Base-by-base conservation (phyloP, 2,888 invertebrate species). In the Psococerastis gibbosa region DNA sequence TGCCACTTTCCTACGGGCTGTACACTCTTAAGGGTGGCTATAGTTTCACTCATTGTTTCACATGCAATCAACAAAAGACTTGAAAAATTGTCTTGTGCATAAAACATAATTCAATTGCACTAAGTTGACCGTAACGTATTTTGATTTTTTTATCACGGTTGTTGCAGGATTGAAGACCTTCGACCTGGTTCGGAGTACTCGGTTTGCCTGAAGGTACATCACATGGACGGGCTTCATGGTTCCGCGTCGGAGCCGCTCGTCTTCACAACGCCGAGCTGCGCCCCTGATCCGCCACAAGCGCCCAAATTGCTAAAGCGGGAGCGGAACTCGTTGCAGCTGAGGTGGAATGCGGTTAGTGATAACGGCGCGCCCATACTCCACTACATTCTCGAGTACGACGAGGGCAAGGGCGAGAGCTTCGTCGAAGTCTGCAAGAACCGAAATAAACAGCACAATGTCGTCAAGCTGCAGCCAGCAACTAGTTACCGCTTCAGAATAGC, bases 171-270 rank as follows among this genome's bases (percentile, higher is more conserved):
- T 49, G 77, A 82, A 59, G 85, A 88, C 62, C 66, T 89, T 54
- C 74, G 78, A 58, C 88, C 89, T 11, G 84, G 83, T n/a, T 79
- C 81, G 57, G 83, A 84, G 58, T 89, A 88, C 63, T 75, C 78
- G 47, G 78, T 88, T 52, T 78, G 82, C 55, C 66, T 82, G 50
- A 79, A 79, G 61, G 81, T 83, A 52, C 73, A 78, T 54, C 64
- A 80, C 49, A 81, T 84, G 50, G 76, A 75, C 56, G 27, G 27
- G 11, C 58, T 78, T 49, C 74, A 75, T 49, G 85, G 85, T 43
- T 71, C 73, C 32, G 74, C 78, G 6, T 81, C 82, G 47, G 79
- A 80, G 55, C 76, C 82, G 44, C 74, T 78, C 47, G 76, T 75
- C 52, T 87, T 89, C 65, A 72, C 72, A 50, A 89, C 89, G 23